Conservation (phyloP, 2,888 invertebrate genomes). For the Drosophila meridionalis region DNA sequence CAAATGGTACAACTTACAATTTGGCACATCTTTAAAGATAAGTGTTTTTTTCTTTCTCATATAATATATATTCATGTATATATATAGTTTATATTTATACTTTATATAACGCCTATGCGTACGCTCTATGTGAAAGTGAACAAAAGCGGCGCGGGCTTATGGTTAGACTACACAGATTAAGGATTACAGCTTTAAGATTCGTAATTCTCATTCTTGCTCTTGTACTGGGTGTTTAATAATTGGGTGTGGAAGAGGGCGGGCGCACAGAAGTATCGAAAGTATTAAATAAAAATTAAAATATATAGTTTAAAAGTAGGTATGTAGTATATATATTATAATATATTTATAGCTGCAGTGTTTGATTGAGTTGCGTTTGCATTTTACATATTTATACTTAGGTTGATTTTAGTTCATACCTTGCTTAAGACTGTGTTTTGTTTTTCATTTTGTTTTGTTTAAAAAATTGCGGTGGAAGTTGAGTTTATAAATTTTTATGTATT, state of each 20-base stretch:
- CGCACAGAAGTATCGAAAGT: constrained; percentile 36
- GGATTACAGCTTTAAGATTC: constrained; percentile 52
- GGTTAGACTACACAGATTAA: constrained; percentile 72
- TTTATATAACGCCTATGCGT: constrained; percentile 66
- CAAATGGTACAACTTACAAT: constrained; percentile 84
- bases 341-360: constrained; percentile 71
- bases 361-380: constrained; percentile 75
- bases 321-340: constrained; percentile 32
- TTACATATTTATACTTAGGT: constrained; percentile 61
- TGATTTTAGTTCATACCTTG: constrained; percentile 61
- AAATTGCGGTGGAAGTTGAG: constrained; percentile 81
- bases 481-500: constrained; percentile 72
- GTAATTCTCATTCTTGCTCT: constrained; percentile 54
- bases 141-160: constrained; percentile 78
- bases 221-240: constrained; percentile 58
- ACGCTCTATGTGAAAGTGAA: constrained; percentile 78
- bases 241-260: constrained; percentile 9
- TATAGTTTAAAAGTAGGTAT: constrained; percentile 48
- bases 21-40: constrained; percentile 84
- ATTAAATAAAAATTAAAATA: constrained; percentile 56
- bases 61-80: constrained; percentile 61
- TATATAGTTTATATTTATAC: constrained; percentile 68
- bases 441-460: constrained; percentile 66
- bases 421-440: constrained; percentile 76
- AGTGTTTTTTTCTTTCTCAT: constrained; percentile 59